Conservation (phyloP, 2,113 vertebrate genomes). For the cattle (Bos taurus) region DNA sequence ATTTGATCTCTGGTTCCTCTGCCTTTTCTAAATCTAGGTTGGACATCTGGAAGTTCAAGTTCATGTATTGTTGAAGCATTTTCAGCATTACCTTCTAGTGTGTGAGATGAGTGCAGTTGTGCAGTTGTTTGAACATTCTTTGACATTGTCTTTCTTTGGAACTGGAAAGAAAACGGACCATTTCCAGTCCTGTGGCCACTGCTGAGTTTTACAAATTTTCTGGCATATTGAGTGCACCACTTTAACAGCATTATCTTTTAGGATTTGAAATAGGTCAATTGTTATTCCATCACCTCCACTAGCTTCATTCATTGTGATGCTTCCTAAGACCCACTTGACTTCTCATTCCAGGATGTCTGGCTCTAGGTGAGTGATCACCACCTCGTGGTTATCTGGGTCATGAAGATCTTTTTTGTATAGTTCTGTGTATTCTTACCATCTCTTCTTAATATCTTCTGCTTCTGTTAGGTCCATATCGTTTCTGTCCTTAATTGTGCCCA, state of each 20-base stretch:
- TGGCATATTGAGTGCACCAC: not conserved
- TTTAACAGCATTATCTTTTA: not conserved
- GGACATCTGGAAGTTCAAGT: not conserved
- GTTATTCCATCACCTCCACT: not conserved
- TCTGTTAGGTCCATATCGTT: not conserved
- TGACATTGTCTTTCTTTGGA: not conserved
- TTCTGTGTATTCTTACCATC: not conserved
- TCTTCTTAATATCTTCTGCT: not conserved
- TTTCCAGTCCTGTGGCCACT: not conserved
- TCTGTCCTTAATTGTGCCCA: not conserved
- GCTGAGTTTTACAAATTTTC: not conserved
- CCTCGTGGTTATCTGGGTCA: not conserved
- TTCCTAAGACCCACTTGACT: not conserved
- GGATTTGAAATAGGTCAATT: not conserved
- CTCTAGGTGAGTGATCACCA: not conserved
- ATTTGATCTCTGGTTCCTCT: not conserved
- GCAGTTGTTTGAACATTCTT: not conserved
- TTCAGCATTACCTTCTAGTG: not conserved
- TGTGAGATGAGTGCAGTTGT: not conserved
- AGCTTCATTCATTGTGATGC: not conserved
- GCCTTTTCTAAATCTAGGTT: not conserved
- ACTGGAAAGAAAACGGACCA: not conserved
- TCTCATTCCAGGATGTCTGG: not conserved
- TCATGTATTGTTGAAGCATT: not conserved
- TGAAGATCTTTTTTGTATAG: not conserved